These are phyloP conservation scores for Anorthoa munda DNA, from an alignment of 2,888 invertebrate species.

Conservation along the genomic window DNA sequence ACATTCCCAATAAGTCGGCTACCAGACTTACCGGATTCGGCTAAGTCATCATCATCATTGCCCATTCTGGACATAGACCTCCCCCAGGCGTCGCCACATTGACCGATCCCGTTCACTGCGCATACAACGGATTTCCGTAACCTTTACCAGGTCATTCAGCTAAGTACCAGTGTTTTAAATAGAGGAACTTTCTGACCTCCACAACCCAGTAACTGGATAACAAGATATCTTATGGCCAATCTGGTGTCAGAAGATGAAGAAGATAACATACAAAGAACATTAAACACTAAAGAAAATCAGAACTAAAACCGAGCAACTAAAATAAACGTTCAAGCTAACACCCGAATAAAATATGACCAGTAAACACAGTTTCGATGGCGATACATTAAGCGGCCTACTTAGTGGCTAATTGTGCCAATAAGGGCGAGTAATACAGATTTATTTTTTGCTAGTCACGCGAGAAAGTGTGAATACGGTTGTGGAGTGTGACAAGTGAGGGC, in stretches of 20 bases:
- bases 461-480: constrained; percentile 71
- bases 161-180: too few relatives aligned
- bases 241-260: not conserved
- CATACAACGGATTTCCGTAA: too few relatives aligned
- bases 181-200: too few relatives aligned
- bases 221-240: too few relatives aligned
- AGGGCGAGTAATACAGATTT: constrained; percentile 74
- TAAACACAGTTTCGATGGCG: constrained; percentile 56
- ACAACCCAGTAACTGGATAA: too few relatives aligned
- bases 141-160: too few relatives aligned
- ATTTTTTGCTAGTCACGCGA: constrained; percentile 80
- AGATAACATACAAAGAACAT: not conserved
- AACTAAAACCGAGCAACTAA: constrained; percentile 4
- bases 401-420: constrained; percentile 75
- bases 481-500: constrained; percentile 79
- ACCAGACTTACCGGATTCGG: too few relatives aligned
- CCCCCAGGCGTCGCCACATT: too few relatives aligned
- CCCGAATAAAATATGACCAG: constrained; percentile 49
- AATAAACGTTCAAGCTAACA: constrained; percentile 36
- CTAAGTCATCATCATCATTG: too few relatives aligned
- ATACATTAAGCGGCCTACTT: constrained; percentile 62
- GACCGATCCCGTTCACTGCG: too few relatives aligned
- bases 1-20: too few relatives aligned
- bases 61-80: too few relatives aligned
- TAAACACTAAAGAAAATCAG: not conserved